These are phyloP conservation scores for Zaprionus africanus DNA, from an alignment of 1,140 invertebrate genomes.

Conservation along the genomic window DNA sequence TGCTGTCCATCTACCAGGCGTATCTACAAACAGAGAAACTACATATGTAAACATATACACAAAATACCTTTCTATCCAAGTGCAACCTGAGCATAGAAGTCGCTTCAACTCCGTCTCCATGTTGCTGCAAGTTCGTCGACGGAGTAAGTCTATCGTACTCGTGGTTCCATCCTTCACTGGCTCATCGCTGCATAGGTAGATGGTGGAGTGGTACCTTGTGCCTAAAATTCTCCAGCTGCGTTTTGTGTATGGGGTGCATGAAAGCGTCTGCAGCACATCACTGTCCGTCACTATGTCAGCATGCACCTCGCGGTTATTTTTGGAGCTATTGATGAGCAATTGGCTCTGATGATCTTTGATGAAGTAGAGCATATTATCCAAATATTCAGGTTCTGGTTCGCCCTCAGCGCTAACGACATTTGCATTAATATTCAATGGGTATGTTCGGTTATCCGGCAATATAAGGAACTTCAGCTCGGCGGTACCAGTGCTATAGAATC, in stretches of 20 bases:
- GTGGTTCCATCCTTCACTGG: background rate
- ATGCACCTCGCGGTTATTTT: background rate
- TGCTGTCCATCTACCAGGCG: background rate
- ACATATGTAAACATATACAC: background rate
- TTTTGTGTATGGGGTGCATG: background rate
- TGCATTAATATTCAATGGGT: slow-evolving; percentile 3
- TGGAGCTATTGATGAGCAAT: background rate
- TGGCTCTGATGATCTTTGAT: background rate
- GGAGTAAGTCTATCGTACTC: background rate
- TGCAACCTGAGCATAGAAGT: background rate
- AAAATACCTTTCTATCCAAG: background rate
- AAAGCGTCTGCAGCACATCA: background rate
- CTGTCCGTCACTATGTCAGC: background rate
- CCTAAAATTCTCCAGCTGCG: slow-evolving; percentile 12
- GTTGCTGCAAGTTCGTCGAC: background rate
- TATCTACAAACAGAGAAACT: background rate
- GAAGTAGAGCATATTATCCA: slow-evolving; percentile 6
- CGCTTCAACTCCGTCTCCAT: background rate
- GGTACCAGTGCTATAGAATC: background rate
- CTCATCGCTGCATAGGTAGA: background rate
- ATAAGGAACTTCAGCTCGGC: slow-evolving; percentile 2
- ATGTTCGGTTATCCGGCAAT: background rate
- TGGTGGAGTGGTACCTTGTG: background rate
- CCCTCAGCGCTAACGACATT: background rate
- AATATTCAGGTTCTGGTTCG: background rate